Conservation (phyloP, 1,140 invertebrate genomes). For the Drosophila novamexicana region DNA sequence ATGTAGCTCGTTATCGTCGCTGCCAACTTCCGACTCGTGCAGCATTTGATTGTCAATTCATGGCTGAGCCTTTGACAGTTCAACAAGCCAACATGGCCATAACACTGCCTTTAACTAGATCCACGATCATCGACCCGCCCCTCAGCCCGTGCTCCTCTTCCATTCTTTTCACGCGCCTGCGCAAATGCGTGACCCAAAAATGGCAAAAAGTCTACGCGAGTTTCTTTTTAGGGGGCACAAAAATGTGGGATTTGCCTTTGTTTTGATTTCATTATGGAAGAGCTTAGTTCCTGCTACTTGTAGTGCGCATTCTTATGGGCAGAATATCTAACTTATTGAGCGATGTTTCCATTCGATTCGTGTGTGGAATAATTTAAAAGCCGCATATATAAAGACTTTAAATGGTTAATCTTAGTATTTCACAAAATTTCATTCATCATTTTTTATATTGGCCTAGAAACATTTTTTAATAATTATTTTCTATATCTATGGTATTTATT, state of each 20-base stretch:
- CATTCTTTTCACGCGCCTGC: conserved; percentile 17
- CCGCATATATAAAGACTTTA: too few relatives aligned
- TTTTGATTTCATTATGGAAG: conserved; percentile 30
- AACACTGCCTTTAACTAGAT: conserved; percentile 7
- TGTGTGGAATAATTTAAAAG: too few relatives aligned
- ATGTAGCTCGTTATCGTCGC: conserved; percentile 27
- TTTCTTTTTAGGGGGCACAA: conserved; percentile 15
- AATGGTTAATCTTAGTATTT: too few relatives aligned
- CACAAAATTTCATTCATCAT: too few relatives aligned
- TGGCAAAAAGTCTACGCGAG: conserved; percentile 36
- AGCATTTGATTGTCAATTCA: conserved; percentile 23
- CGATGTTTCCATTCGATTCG: background rate
- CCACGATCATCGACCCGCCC: conserved; percentile 24
- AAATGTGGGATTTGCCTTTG: conserved; percentile 44
- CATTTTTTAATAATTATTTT: too few relatives aligned
- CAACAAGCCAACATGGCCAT: conserved; percentile 22
- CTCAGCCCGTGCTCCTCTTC: background rate
- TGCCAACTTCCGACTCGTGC: conserved; percentile 49
- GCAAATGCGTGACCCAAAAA: conserved; percentile 31
- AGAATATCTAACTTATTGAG: background rate
- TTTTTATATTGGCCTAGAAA: too few relatives aligned
- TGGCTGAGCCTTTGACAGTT: conserved; percentile 19
- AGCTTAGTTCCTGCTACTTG: conserved; percentile 16
- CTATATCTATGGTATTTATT: too few relatives aligned
- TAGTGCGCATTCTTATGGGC: conserved; percentile 9